Conservation (phyloP, 2,113 vertebrate genomes). For the Agapornis roseicollis region DNA sequence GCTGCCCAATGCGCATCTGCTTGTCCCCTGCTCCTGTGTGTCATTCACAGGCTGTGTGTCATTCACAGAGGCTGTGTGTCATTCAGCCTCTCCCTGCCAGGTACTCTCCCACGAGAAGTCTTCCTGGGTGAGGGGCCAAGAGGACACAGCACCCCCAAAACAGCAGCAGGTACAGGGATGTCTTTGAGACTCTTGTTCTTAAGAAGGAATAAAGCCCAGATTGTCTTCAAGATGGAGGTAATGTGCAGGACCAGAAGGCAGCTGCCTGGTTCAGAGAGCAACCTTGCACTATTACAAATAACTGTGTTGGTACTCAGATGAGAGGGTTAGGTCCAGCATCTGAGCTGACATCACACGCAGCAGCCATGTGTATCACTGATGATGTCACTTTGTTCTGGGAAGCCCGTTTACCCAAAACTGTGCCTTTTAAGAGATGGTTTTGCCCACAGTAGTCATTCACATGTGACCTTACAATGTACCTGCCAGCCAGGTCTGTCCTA, state of each 20-base stretch:
- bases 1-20: neutral
- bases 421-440: neutral
- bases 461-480: neutral
- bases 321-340: neutral
- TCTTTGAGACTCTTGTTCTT: neutral
- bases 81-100: neutral
- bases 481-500: neutral
- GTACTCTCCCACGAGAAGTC: neutral
- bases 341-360: neutral
- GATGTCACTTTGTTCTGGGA: neutral
- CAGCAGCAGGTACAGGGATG: rapidly evolving
- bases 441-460: neutral
- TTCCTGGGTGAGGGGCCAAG: rapidly evolving
- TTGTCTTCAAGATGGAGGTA: neutral
- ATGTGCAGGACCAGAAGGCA: neutral
- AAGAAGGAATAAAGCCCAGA: neutral
- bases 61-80: no score
- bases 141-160: neutral
- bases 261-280: neutral
- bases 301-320: neutral
- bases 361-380: neutral
- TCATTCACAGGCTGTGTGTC: no score
- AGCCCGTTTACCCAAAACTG: neutral
- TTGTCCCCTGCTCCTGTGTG: neutral
- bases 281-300: rapidly evolving